A percentile compares a stretch with the other conserved stretches of the same genome.
phyloP scores from a whole-genome alignment of 1,140 invertebrate genomes.

The Meloidogyne floridensis region DNA sequence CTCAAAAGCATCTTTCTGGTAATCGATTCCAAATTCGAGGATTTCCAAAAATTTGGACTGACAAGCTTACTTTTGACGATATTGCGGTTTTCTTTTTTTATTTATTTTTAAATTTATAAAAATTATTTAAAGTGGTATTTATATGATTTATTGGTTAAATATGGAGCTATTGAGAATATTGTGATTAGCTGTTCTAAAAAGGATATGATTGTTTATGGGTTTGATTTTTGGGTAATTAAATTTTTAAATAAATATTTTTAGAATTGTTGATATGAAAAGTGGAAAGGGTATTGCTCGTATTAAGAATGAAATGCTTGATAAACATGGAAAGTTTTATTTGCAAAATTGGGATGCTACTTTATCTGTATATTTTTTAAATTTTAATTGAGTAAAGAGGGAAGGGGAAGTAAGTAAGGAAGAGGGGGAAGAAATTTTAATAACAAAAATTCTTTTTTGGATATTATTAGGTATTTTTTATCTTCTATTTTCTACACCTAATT shows the following conservation, averaged over 20 bases:
- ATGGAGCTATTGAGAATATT: slow-evolving; percentile 24
- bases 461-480: no score
- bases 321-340: not conserved
- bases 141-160: slow-evolving; percentile 7
- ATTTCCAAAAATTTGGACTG: slow-evolving; percentile 24
- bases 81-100: slow-evolving; percentile 1
- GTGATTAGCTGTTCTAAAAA: not conserved
- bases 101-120: not conserved
- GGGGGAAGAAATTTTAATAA: no score
- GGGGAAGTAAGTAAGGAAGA: no score
- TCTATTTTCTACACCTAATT: no score
- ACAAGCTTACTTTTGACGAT: slow-evolving; percentile 25
- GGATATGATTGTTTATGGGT: slow-evolving; percentile 17
- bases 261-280: not conserved
- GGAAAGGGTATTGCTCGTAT: not conserved
- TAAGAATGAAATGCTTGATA: not conserved
- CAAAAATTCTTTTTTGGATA: no score
- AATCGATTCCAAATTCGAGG: slow-evolving; percentile 23
- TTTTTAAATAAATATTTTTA: not conserved
- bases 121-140: slow-evolving; percentile 15
- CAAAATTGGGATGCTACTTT: not conserved
- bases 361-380: not conserved
- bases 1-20: not conserved
- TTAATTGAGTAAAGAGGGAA: no score
- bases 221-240: not conserved